Evolutionary conservation across 2,888 invertebrate species (phyloP).

Genomic region (Dasysyrphus tricinctus): DNA sequence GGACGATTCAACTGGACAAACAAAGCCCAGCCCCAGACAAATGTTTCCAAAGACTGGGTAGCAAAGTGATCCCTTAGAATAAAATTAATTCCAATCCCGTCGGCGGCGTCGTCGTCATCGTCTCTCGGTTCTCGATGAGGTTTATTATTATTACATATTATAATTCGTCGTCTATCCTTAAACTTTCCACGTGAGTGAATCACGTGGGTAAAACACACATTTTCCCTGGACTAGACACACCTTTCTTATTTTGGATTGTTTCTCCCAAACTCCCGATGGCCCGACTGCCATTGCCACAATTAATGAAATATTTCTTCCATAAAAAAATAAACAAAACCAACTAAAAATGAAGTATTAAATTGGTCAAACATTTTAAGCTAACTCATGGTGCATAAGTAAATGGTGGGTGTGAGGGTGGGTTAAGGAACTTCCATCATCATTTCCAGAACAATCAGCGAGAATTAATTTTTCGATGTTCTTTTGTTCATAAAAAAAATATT

Average conservation of each 20-base stretch:
- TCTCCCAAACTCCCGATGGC: neutral
- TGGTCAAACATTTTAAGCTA: constrained; percentile 46
- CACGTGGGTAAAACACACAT: constrained; percentile 69
- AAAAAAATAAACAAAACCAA: constrained; percentile 6
- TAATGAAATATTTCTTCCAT: constrained; percentile 36
- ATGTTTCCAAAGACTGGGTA: constrained; percentile 39
- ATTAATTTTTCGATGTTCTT: constrained; percentile 25
- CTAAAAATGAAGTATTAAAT: constrained; percentile 19
- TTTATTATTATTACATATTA: constrained; percentile 39
- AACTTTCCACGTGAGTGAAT: constrained; percentile 71
- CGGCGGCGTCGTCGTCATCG: constrained; percentile 3
- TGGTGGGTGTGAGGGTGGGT: constrained; percentile 17
- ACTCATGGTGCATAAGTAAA: constrained; percentile 39
- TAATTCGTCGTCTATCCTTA: constrained; percentile 44
- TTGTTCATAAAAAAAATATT: constrained; percentile 29
- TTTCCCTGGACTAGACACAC: constrained; percentile 63
- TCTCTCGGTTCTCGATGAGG: neutral
- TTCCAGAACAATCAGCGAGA: constrained; percentile 46
- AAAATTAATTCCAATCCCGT: constrained; percentile 61
- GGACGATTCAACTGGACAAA: constrained; percentile 26
- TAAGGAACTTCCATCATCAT: constrained; percentile 23
- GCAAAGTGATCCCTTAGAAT: constrained; percentile 63
- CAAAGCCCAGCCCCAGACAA: constrained; percentile 34
- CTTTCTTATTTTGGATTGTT: constrained; percentile 32
- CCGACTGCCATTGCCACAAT: constrained; percentile 30